Evolutionary conservation across 2,888 invertebrate species (phyloP).

Genomic region (Bugulina stolonifera): DNA sequence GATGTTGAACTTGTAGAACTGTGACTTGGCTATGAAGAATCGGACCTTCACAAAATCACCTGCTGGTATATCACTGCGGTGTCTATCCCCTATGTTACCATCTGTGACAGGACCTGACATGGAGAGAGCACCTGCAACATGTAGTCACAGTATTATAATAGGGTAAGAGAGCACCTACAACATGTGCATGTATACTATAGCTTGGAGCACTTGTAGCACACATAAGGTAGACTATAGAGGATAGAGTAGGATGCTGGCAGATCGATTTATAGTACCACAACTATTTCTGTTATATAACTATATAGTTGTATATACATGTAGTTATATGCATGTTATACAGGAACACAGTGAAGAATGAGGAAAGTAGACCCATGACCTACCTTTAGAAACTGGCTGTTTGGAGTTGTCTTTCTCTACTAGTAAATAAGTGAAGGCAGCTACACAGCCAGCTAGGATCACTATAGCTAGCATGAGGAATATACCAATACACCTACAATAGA

Average conservation of each 20-base stretch:
- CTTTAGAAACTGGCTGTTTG: not conserved
- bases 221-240: no score
- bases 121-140: slow-evolving; percentile 3
- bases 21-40: slow-evolving; percentile 87
- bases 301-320: no score
- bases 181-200: no score
- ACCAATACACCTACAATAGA: slow-evolving; percentile 3
- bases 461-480: slow-evolving; percentile 19
- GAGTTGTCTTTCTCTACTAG: slow-evolving; percentile 20
- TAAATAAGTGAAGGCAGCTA: slow-evolving; percentile 19
- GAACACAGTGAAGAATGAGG: no score
- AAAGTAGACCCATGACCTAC: no score
- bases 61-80: slow-evolving; percentile 81
- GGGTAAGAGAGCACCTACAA: no score
- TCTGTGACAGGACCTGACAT: slow-evolving; percentile 16
- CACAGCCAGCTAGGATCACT: slow-evolving; percentile 17
- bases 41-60: slow-evolving; percentile 97
- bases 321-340: no score
- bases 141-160: not conserved
- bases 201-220: no score
- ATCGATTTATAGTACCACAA: no score
- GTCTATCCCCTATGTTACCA: slow-evolving; percentile 67
- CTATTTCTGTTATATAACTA: no score
- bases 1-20: slow-evolving; percentile 90
- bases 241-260: no score